These are phyloP conservation scores for Cephus cinctus DNA, from an alignment of 1,140 invertebrate species.

Conservation along the genomic window DNA sequence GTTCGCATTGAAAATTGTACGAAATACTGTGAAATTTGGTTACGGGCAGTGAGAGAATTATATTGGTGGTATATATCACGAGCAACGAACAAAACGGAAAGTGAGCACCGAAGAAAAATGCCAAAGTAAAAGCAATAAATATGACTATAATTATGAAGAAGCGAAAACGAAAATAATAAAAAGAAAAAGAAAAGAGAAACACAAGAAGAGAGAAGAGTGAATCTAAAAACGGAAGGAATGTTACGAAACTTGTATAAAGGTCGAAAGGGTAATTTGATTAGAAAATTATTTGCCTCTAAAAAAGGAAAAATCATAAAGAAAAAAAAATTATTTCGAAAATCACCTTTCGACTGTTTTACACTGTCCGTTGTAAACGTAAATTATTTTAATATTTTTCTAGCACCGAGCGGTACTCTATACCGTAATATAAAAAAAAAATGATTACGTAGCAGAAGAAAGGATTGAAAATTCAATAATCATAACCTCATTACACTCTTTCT, in stretches of 20 bases:
- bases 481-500: too few species aligned
- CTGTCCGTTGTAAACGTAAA: too few species aligned
- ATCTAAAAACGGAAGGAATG: slow-evolving; percentile 6
- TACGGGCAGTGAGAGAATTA: slow-evolving; percentile 24
- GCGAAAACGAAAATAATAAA: slow-evolving; percentile 18
- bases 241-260: background rate
- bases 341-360: too few species aligned
- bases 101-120: background rate
- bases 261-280: too few species aligned
- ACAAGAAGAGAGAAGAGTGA: slow-evolving; percentile 2
- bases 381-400: too few species aligned
- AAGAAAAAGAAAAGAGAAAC: slow-evolving; percentile 14
- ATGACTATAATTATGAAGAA: too few species aligned
- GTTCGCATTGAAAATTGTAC: slow-evolving; percentile 8
- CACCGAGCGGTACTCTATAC: background rate
- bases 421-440: background rate
- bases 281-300: too few species aligned
- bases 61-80: background rate
- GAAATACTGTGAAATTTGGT: slow-evolving; percentile 25
- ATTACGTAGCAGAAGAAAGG: background rate
- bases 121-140: slow-evolving; percentile 4
- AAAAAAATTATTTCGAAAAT: too few species aligned
- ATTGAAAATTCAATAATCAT: background rate
- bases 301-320: too few species aligned
- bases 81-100: background rate